Base-by-base conservation (phyloP, 92 coral and sea anemone species). In the Bergia sp. region DNA sequence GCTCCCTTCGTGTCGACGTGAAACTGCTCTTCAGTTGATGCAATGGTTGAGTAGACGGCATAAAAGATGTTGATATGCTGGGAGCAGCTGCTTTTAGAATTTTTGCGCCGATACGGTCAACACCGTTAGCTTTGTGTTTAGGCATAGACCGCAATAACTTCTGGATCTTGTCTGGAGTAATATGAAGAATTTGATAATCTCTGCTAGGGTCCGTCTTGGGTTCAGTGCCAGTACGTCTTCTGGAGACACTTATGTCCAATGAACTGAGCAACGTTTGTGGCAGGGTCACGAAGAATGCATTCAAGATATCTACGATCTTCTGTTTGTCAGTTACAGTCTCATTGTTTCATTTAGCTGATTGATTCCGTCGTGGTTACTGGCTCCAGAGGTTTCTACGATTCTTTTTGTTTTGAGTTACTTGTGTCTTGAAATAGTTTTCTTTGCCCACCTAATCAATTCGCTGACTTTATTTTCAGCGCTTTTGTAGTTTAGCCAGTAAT, bases 301-400 rank as follows among this genome's bases (percentile, higher is more conserved):
- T 86, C 15, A 86, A 74, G 71, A 74, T 50, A 53, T 86, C 83
- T 39, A 72, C 89, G 38, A 86, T 47, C 29, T 40, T 57, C 21
- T 21, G 50, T 37, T 75, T 42, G 43, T 86, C 89, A n/a, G 89
- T 86, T 66, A 76, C 81, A 11, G 74, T 45, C 53, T 49, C 72
- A 36, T 41, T 73, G 44, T 65, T 55, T 86, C 82, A 13, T 42
- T 75, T 36, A 86, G 47, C 21, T 86, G 89, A 16, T 36, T 47
- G 55, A 86, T 40, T 44, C 72, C 72, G 81, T 18, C 21, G 75
- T 76, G 84, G 42, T 76, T 53, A 4, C 75, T 38, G 40, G 58
- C 58, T 10, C 89, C 89, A 86, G 21, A 86, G 49, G 11, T 86
- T 86, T 53, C 77, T 86, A 0, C 73, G 89, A 64, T 86, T 73